Evolutionary conservation across 2,888 invertebrate genomes (phyloP), one percentile per base, ranked within the genome.

Genomic region (Drosophila ustulata): DNA sequence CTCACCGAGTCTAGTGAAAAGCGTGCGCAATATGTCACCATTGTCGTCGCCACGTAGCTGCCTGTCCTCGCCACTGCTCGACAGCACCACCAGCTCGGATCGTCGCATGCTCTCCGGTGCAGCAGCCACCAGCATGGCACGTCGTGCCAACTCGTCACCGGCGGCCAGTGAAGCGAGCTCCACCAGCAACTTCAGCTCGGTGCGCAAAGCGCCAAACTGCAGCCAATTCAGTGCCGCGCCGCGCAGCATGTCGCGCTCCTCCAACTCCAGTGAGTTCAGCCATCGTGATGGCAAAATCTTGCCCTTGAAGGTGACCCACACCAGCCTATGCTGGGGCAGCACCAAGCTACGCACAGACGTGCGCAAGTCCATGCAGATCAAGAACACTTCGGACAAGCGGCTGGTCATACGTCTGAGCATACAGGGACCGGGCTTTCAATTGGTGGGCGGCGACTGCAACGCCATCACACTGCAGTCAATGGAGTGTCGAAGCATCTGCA

Each of bases 301-400:
- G 8, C 94, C 95, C 0, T 91, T 95, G 9, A 93, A 94, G 81
- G 93, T 94, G 1, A 94, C 94, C 0, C 93, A 93, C 43, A 91
- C 93, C 7, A 93, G 94, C 71, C 78, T 95, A 5, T 93, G 94
- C 13, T 95, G 95, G 95, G 94, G 94, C 30, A 94, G 94, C 78
- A 90, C 94, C 2, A 94, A 93, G 83, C 86, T 93, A 8, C 94
- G 94, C 32, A 94, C 93, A 70, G 93, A 92, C 18, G 93, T 92
- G 0, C 92, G 91, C 1, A 94, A 94, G 75, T 93, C 94, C 47
- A 93, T 95, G 85, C 93, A 86, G 39, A 79, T 91, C 5, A 93
- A 94, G 66, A 95, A 95, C 80, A 94, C 92, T 8, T 93, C 94
- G 8, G 91, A 92, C 39, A 94, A 94, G 77, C 93, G 94, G 52